A percentile compares a stretch with the other conserved stretches of the same genome.
Evolutionary conservation across 2,797 vertebrate genomes (phyloP).

Genomic region (Spinibarbus caldwelli): DNA sequence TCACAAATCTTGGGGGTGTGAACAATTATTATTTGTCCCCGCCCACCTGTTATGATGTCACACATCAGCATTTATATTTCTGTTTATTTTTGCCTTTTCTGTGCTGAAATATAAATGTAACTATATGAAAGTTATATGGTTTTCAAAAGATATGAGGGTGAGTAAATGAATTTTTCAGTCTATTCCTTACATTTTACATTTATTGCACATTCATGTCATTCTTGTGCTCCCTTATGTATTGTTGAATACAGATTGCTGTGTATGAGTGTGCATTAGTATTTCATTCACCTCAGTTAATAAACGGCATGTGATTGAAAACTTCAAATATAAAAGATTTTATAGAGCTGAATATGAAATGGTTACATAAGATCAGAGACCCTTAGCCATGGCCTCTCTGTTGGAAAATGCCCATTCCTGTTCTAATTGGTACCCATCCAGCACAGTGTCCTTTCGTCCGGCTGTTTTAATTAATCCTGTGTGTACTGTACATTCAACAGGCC

Average conservation of each 20-base stretch:
- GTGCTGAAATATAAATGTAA: not conserved
- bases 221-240: not conserved
- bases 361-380: conserved; percentile 29
- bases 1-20: not conserved
- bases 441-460: conserved; percentile 66
- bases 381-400: conserved; percentile 43
- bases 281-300: not conserved
- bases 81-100: not conserved
- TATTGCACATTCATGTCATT: not conserved
- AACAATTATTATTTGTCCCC: not conserved
- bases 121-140: not conserved
- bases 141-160: not conserved
- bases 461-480: conserved; percentile 73
- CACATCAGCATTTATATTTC: not conserved
- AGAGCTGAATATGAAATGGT: conserved; percentile 9
- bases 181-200: not conserved
- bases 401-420: conserved; percentile 64
- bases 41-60: no score
- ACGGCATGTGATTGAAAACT: not conserved
- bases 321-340: not conserved
- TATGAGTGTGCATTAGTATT: not conserved
- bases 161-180: not conserved
- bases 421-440: conserved; percentile 71
- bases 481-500: conserved; percentile 44
- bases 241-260: not conserved